Base-by-base conservation (phyloP, 1,140 invertebrate genomes). In the Babylonia areolata region DNA sequence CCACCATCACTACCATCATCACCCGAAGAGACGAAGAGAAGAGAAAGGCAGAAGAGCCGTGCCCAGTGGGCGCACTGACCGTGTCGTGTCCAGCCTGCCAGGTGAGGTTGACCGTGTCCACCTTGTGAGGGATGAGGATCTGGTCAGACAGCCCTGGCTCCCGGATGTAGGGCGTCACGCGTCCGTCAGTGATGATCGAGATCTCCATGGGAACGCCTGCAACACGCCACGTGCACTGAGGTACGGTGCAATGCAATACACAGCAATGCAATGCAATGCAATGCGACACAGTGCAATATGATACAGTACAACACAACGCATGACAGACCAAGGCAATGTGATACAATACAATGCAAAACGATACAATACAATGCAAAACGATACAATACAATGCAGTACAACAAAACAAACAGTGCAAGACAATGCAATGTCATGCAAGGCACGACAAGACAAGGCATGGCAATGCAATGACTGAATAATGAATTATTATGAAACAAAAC, bases 31-130 rank as follows among this genome's bases (percentile, higher is more conserved):
- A 69, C 17, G 0, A 33, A 0, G 17, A 40, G 20, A 40, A 58
- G 78, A 35, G 12, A 31, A 37, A 17, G 23, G n/a, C 31, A 51
- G 64, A 12, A 35, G n/a, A 51, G 35, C 5, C 0, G 6, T 20
- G 23, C 20, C 15, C 31, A 51, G 46, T 51, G 46, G 46, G 17
- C 46, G 1, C 75, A 86, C 90, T 81, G 88, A 92, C 91, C 88
- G 69, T 81, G 23, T 91, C 90, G 35, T 90, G 84, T 51, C 90
- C 90, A 15, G 91, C 91, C 71, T 91, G 87, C 92, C 92, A 92
- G n/a, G 90, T 92, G 37, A 92, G 89, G 80, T 92, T 91, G 39
- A 92, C 91, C 17, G 90, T 90, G 83, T 92, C 90, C 54, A 92
- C 88, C 77, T 91, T 87, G 1, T 90, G 77, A 0, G 91, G 91